Evolutionary conservation across 2,888 invertebrate genomes (phyloP), one percentile per base, ranked within the genome.

Genomic region (Xestia xanthographa): DNA sequence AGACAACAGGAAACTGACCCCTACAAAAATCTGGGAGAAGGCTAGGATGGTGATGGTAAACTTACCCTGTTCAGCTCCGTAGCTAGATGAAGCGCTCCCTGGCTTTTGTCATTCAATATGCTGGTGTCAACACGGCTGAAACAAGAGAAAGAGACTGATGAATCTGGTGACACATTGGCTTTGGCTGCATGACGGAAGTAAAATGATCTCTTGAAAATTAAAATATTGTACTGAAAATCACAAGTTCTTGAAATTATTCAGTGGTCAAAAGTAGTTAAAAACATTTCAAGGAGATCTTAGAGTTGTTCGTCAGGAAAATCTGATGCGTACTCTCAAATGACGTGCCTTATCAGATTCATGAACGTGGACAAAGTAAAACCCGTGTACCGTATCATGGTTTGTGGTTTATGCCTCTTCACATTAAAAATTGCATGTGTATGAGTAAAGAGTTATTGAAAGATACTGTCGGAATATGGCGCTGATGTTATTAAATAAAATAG

Each of bases 1-100:
- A 8, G 29, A 20, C 58, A 20, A 1, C 29, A 29, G 8, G 20
- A 58, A 29, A 29, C 20, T 1, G 20, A 29, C 58, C 29, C 29
- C 8, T 34, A 34, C 34, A 34, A 34, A 58, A 29, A 58, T 9
- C 9, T 29, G 17, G 8, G 17, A 9, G 12, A 0, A 20, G 29
- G 29, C 8, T 14, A 26, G 14, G 14, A 26, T 14, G 14, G 29
- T n/a, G 38, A n/a, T n/a, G 3, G 11, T 9, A 41, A 56, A 68
- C 83, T 84, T 88, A 95, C 96, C 92, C 95, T 98, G 93, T 98
- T 98, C 62, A 98, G 92, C 92, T 98, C 98, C 0, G 98, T 98
- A 2, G 98, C 98, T 84, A 98, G 91, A 93, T 99, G 99, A 62
- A 99, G 97, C 0, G 98, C 97, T 0, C 98, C 98, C 92, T 98